Base-by-base conservation (phyloP, 2,113 vertebrate species). In the Mungos mungo region DNA sequence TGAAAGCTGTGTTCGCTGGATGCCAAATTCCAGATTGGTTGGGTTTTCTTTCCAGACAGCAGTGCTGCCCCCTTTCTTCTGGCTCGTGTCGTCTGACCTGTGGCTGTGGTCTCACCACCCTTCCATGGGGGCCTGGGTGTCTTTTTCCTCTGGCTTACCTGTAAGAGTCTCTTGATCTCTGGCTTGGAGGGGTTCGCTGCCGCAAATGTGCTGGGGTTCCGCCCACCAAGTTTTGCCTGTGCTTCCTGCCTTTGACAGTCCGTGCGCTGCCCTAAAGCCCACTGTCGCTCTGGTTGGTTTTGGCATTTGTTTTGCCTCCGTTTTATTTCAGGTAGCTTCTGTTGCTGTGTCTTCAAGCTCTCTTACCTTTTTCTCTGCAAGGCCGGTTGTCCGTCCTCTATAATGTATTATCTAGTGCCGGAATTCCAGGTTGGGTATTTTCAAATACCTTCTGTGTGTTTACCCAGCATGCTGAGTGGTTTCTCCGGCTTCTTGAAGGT, bases 291-390 rank as follows among this genome's bases (percentile, higher is more conserved):
- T 60, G 60, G 3, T 60, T 77, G 16, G 2, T 88, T 63, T 71
- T 11, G 10, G 19, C 12, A 47, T 33, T 38, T 0, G 0, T 60
- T 57, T 54, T 77, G 31, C 13, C 27, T 77, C 1, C 0, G 12
- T 60, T 91, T 85, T 31, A 47, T 80, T 95, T 86, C 33, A 3
- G 57, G 41, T 45, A n/a, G 23, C 27, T 80, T 92, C 50, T 65
- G 7, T 89, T 8, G 35, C 47, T 80, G 2, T 33, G 23, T 90
- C 23, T 69, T 79, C 88, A 45, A 3, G 5, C 57, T 41, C 29
- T 19, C 11, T 74, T 1, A 82, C 47, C 13, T 65, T 90, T 74
- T 38, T 3, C 29, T 85, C 5, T 47, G 8, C 16, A 16, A 3
- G 5, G 1, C 38, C 31, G 31, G 11, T 16, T 54, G 27, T 76